Base-by-base conservation (phyloP, 2,888 invertebrate genomes). In the Lasioglossum zephyrum region DNA sequence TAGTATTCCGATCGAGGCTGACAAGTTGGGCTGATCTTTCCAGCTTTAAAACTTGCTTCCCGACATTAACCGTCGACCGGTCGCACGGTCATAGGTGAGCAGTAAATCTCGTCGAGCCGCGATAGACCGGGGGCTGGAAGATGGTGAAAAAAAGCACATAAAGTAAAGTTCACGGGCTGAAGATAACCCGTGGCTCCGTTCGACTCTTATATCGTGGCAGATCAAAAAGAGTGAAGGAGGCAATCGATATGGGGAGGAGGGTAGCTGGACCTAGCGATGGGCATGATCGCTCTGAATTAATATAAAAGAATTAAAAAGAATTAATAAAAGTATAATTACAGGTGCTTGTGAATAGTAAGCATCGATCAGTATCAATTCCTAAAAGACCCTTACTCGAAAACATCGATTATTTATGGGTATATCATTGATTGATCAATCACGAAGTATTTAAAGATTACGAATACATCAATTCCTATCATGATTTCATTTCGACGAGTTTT, bases 221-320 rank as follows among this genome's bases (percentile, higher is more conserved):
- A 82, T 88, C 79, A 69, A 81, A 70, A 82, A 79, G 77, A 76
- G 73, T 53, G 73, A 82, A 81, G 76, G 66, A 81, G 76, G 41
- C 66, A 87, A 85, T 88, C 85, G 83, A 88, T 85, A 74, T 36
- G 72, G 18, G 6, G 1, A 2, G 8, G 8, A 8, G 9, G 22
- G 39, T 8, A 9, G 53, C 53, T 57, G n/a, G n/a, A 57, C n/a
- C 53, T 57, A 57, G 53, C n/a, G 53, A 57, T 9, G 53, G 53
- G n/a, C 53, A 57, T n/a, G 53, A 57, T 57, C 53, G 8, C 9
- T 57, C n/a, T 4, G 8, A n/a, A n/a, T 57, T n/a, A n/a, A n/a
- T 4, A n/a, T 1, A 31, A 31, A 31, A 1, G 2, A 31, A 31
- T 31, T 31, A 31, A 31, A 31, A 31, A 31, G 31, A 31, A 31